Evolutionary conservation across 2,888 invertebrate species (phyloP).

Genomic region (Anthophora plumipes): DNA sequence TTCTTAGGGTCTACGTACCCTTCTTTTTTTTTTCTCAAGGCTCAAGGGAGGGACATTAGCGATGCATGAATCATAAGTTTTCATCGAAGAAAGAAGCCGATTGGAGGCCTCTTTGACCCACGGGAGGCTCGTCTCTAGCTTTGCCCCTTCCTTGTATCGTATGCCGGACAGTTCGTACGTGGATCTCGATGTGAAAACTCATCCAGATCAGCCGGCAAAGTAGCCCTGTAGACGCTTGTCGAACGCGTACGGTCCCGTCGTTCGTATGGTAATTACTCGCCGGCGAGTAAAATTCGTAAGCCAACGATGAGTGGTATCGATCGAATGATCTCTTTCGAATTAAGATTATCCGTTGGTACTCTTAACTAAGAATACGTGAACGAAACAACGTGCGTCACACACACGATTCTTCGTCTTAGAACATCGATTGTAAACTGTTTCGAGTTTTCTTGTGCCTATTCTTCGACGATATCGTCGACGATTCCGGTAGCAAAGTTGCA

Average conservation of each 20-base stretch:
- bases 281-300: background rate
- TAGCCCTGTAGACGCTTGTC: conserved; percentile 15
- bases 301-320: background rate
- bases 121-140: conserved; percentile 59
- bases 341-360: background rate
- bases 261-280: background rate
- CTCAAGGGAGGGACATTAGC: conserved; percentile 20
- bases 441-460: background rate
- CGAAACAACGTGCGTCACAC: background rate
- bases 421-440: background rate
- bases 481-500: background rate
- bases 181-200: conserved; percentile 49
- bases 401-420: background rate
- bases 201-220: conserved; percentile 35
- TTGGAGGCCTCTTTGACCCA: conserved; percentile 53
- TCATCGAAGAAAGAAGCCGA: conserved; percentile 57
- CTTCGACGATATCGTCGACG: background rate
- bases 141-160: conserved; percentile 35
- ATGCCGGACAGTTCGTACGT: conserved; percentile 43
- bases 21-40: conserved; percentile 3
- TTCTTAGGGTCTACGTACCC: conserved; percentile 1
- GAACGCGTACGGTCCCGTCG: conserved; percentile 14
- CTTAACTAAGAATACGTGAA: background rate
- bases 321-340: background rate
- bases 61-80: conserved; percentile 59